Evolutionary conservation across 2,797 vertebrate genomes (phyloP), one percentile per base, ranked within the genome.

Genomic region (Mionectes olivaceus): DNA sequence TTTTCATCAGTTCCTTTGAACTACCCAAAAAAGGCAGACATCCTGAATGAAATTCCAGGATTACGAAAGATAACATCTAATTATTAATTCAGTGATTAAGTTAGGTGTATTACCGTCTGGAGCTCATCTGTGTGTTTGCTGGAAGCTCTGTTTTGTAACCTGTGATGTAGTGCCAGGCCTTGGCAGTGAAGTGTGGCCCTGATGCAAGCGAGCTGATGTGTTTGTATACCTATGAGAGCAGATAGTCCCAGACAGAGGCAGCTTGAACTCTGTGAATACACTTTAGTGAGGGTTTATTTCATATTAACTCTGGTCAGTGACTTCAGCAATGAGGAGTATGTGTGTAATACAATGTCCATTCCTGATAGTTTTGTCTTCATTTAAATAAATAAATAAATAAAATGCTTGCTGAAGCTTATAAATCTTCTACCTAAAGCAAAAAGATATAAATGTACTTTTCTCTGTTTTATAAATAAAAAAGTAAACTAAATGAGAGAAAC

Each of bases 231-330:
- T 94, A 67, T 25, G 92, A 85, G 61, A 90, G 83, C 50, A 73
- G 61, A 81, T 71, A 77, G 90, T 65, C 30, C 64, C 80, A 93
- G 92, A 46, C 39, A 88, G 76, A 92, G 70, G 91, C 75, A 89
- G 76, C 89, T 83, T 55, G 52, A 70, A 46, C 50, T 75, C 64
- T 75, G 35, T 95, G 81, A 95, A 86, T 89, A 35, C 49, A 61
- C 85, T 94, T 94, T 83, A 93, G 67, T 83, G 87, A 83, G 92
- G 61, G 28, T 86, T 95, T 94, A 61, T 94, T 96, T 90, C 73
- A 16, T 88, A 49, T 91, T 87, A 79, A 57, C 43, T 89, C 71
- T 81, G 75, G 22, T 93, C 81, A 83, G 41, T 87, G 69, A 68
- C 65, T 81, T 93, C 70, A 89, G 44, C 33, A 64, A 87, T 83